Evolutionary conservation across 2,113 vertebrate genomes (phyloP).

Genomic region (Conger conger): DNA sequence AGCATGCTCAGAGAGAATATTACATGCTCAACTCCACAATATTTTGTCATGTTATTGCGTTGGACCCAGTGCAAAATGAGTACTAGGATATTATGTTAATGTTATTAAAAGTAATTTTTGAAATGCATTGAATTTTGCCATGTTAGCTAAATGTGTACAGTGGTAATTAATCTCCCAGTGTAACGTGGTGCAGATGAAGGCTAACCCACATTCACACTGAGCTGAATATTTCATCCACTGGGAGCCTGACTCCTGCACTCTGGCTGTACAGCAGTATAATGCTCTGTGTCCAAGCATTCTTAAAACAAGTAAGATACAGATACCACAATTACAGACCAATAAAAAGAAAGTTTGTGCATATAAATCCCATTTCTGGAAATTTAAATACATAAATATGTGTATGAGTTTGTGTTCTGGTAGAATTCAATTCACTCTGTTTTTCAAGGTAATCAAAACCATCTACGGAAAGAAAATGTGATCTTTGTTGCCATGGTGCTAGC

Average conservation of each 20-base stretch:
- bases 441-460: neutral
- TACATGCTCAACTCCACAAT: neutral
- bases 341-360: too few species aligned
- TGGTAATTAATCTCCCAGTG: too few species aligned
- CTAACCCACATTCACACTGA: neutral
- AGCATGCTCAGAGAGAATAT: neutral
- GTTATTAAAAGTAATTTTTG: too few species aligned
- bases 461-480: neutral
- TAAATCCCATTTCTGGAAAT: neutral
- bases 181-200: neutral
- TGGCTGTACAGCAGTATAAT: too few species aligned
- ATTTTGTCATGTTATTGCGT: neutral
- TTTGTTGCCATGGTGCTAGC: slow-evolving; percentile 11
- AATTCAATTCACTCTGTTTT: slow-evolving; percentile 14
- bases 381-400: neutral
- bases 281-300: neutral
- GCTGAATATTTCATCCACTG: neutral
- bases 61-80: neutral
- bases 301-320: neutral
- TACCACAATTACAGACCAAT: neutral
- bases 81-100: too few species aligned
- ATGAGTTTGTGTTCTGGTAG: slow-evolving; percentile 8
- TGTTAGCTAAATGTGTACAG: too few species aligned
- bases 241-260: too few species aligned
- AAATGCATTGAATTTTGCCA: too few species aligned